Conservation (phyloP, 2,888 invertebrate species). For the Stictocephala bisonia region DNA sequence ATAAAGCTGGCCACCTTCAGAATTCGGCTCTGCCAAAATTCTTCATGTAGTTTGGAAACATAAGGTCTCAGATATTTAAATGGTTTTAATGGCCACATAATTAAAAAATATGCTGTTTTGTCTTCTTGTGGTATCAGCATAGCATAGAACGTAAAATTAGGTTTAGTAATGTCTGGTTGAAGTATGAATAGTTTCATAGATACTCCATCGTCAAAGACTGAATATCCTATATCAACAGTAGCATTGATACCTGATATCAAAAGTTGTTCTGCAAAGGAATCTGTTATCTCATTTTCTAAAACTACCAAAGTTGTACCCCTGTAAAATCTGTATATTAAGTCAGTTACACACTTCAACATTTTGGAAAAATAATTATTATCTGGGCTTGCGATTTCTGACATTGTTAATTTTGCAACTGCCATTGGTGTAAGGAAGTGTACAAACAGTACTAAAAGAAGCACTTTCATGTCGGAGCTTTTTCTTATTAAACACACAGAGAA, state of each 20-base stretch:
- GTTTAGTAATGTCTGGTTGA: neutral
- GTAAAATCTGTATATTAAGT: no score
- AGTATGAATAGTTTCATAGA: neutral
- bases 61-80: neutral
- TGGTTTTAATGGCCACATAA: constrained; percentile 3
- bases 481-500: no score
- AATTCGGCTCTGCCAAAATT: constrained; percentile 6
- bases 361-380: no score
- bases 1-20: constrained; percentile 9
- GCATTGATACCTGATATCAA: neutral
- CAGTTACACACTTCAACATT: no score
- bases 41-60: neutral
- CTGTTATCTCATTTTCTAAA: neutral
- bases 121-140: neutral
- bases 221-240: neutral
- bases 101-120: neutral
- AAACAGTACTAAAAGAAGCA: no score
- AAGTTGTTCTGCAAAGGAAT: neutral
- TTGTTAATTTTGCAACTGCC: no score
- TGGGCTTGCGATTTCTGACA: no score
- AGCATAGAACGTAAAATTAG: neutral
- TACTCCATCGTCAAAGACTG: neutral
- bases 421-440: no score
- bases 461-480: no score
- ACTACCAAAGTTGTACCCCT: constrained; percentile 1